Evolutionary conservation across 2,113 vertebrate species (phyloP).

Genomic region (Sander vitreus): DNA sequence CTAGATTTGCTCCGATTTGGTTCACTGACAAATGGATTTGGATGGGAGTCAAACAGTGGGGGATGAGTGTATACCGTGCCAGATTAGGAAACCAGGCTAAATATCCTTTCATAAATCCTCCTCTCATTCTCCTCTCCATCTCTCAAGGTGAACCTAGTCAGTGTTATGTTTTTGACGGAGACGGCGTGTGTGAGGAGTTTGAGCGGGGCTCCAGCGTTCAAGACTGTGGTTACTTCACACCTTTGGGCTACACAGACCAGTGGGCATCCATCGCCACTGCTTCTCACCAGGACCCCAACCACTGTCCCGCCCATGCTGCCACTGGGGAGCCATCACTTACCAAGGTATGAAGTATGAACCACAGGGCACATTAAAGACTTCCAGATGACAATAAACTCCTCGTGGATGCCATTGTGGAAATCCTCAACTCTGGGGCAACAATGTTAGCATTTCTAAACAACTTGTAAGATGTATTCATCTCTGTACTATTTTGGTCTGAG

Average conservation of each 20-base stretch:
- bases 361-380: conserved; percentile 9
- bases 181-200: conserved; percentile 91
- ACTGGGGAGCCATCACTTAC: conserved; percentile 89
- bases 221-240: conserved; percentile 91
- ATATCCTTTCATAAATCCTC: conserved; percentile 68
- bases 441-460: not conserved
- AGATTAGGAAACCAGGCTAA: conserved; percentile 68
- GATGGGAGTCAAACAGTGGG: conserved; percentile 55
- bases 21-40: conserved; percentile 72
- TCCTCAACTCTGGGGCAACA: not conserved
- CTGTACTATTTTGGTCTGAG: not conserved
- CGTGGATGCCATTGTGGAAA: not conserved
- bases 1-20: conserved; percentile 60
- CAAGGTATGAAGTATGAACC: conserved; percentile 81
- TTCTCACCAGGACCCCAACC: conserved; percentile 86
- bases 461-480: not conserved
- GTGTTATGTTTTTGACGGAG: conserved; percentile 91
- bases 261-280: conserved; percentile 89
- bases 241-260: conserved; percentile 88
- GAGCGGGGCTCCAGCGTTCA: conserved; percentile 86
- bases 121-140: conserved; percentile 47
- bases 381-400: conserved; percentile 9
- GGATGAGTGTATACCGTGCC: conserved; percentile 42
- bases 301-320: conserved; percentile 87
- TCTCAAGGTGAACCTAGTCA: conserved; percentile 92